phyloP scores from a whole-genome alignment of 1,140 invertebrate genomes.

The Glossosoma conforme region DNA sequence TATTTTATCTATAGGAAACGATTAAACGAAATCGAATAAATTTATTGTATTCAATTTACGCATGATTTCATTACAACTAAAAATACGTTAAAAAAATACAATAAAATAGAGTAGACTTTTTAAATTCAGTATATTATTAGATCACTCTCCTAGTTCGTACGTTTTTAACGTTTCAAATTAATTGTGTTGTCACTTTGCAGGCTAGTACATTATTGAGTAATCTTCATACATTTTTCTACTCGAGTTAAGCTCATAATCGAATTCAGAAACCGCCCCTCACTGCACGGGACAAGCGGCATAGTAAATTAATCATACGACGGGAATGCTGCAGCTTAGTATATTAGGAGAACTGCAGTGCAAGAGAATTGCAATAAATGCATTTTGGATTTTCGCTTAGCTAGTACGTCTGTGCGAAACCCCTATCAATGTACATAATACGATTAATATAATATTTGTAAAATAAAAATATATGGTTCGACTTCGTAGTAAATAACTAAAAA shows the following conservation, averaged over 20 bases:
- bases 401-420: background rate
- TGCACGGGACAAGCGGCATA: slow-evolving; percentile 8
- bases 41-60: too few species aligned
- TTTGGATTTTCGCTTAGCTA: slow-evolving; percentile 2
- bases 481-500: background rate
- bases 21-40: too few species aligned
- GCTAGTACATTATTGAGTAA: slow-evolving; percentile 1
- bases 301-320: slow-evolving; percentile 15
- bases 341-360: slow-evolving; percentile 10
- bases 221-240: background rate
- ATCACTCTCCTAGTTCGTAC: too few species aligned
- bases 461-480: background rate
- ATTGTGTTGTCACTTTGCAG: too few species aligned
- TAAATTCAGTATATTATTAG: too few species aligned
- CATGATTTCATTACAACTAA: too few species aligned
- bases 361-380: slow-evolving; percentile 17
- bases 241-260: slow-evolving; percentile 12
- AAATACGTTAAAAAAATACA: too few species aligned
- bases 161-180: too few species aligned
- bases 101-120: too few species aligned
- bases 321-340: slow-evolving; percentile 4
- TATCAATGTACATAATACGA: background rate
- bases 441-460: too few species aligned
- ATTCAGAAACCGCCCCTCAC: slow-evolving; percentile 9
- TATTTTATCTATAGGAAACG: too few species aligned